Evolutionary conservation across 2,797 vertebrate species (phyloP), one percentile per base, ranked within the genome.

Genomic region (Lerista edwardsae): DNA sequence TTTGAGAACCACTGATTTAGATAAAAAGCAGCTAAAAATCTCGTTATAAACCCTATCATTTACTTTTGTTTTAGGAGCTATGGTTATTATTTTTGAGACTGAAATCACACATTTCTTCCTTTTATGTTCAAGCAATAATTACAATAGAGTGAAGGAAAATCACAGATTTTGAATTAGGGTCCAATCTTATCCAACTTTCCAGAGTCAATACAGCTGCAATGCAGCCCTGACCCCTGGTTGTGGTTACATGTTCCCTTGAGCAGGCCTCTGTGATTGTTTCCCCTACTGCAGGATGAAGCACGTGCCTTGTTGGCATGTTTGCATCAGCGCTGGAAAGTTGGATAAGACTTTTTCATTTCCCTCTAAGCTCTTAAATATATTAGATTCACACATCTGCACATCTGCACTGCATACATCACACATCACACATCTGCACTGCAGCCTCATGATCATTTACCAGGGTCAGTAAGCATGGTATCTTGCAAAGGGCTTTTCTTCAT

Each of bases 141-240:
- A 23, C n/a, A 14, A 6, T 21, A 12, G 9, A 47, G 29, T 51
- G 79, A 59, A 14, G 15, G 88, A 86, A 73, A 39, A 88, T 89
- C 69, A 73, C 15, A 86, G 25, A 41, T n/a, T 29, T n/a, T n/a
- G n/a, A n/a, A n/a, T n/a, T n/a, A n/a, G n/a, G n/a, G n/a, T n/a
- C n/a, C n/a, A n/a, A n/a, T n/a, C n/a, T n/a, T n/a, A n/a, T n/a
- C n/a, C n/a, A n/a, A n/a, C n/a, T n/a, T n/a, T n/a, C n/a, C n/a
- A n/a, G n/a, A n/a, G n/a, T n/a, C n/a, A n/a, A n/a, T n/a, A n/a
- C n/a, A n/a, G n/a, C n/a, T n/a, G n/a, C n/a, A n/a, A n/a, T n/a
- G n/a, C n/a, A n/a, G n/a, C n/a, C n/a, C n/a, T n/a, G n/a, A n/a
- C n/a, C n/a, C n/a, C n/a, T n/a, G n/a, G n/a, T n/a, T n/a, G n/a